These are phyloP conservation scores for Bovichtus diacanthus DNA, from an alignment of 2,797 vertebrate genomes.

Conservation along the genomic window DNA sequence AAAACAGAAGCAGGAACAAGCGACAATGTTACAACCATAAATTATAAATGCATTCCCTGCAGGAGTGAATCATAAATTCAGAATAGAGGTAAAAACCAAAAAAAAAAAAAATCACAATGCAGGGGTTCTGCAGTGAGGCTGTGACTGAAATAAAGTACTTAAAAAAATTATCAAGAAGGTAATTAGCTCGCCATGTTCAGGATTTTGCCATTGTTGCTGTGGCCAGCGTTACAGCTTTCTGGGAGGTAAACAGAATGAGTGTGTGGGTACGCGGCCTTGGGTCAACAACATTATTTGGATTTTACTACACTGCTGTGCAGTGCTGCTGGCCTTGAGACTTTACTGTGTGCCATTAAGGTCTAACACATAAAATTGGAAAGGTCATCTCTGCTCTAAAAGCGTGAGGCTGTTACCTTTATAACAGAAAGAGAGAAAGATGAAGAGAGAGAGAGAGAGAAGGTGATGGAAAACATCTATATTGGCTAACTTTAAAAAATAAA, in stretches of 20 bases:
- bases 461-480: constrained; percentile 32
- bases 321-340: constrained; percentile 77
- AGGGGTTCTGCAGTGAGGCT: constrained; percentile 3
- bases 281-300: constrained; percentile 76
- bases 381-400: constrained; percentile 80
- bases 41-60: constrained; percentile 33
- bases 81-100: constrained; percentile 24
- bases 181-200: constrained; percentile 11
- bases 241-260: constrained; percentile 45
- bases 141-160: constrained; percentile 28
- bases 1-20: constrained; percentile 13
- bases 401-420: constrained; percentile 62
- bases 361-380: constrained; percentile 82
- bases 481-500: constrained; percentile 14
- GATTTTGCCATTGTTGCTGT: constrained; percentile 6
- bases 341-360: constrained; percentile 77
- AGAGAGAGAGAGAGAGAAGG: background rate
- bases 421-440: constrained; percentile 30
- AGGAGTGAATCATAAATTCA: constrained; percentile 39
- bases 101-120: constrained; percentile 14
- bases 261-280: constrained; percentile 67
- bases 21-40: constrained; percentile 12
- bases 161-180: constrained; percentile 20
- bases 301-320: constrained; percentile 65
- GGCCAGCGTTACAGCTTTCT: constrained; percentile 21